Evolutionary conservation across 1,140 invertebrate species (phyloP), one percentile per base, ranked within the genome.

Genomic region (Drosophila cardini): DNA sequence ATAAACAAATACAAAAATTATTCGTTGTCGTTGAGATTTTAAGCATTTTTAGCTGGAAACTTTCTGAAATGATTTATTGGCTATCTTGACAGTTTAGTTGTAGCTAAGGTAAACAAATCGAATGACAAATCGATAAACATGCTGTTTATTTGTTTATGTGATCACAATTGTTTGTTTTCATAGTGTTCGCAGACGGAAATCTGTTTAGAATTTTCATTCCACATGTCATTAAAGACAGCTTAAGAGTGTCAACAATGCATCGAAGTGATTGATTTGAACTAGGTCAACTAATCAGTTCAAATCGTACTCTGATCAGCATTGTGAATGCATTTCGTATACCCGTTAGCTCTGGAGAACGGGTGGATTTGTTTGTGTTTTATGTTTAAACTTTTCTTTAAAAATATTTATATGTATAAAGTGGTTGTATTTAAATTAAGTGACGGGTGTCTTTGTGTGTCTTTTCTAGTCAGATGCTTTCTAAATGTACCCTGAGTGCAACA

Each of bases 1-100:
- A 52, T 42, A 60, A 61, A 53, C 34, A 70, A 62, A 34, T 53
- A 62, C 46, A 34, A 56, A 38, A 40, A 13, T 40, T 8, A 40
- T n/a, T 40, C 2, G 38, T n/a, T 40, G 75, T 9, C 15, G 16
- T 16, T 53, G 36, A 15, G 5, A 38, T 11, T 61, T 4, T 8
- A 43, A 40, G n/a, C 36, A 32, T 32, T 34, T 26, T 11, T 34
- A 0, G 15, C 13, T 40, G 38, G 38, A 40, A 55, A 63, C 11
- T 65, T 6, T 4, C 9, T 38, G 26, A 4, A 32, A 26, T 48
- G 45, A 26, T 2, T 68, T 55, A 58, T 32, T 64, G 21, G 8
- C 9, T 9, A 21, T 40, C 64, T 50, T 42, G 26, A 32, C 13
- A 38, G 18, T 26, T 58, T 7, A 36, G 16, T 21, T 16, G 4